phyloP scores from a whole-genome alignment of 2,113 vertebrate species.

The Rhinichthys klamathensis region DNA sequence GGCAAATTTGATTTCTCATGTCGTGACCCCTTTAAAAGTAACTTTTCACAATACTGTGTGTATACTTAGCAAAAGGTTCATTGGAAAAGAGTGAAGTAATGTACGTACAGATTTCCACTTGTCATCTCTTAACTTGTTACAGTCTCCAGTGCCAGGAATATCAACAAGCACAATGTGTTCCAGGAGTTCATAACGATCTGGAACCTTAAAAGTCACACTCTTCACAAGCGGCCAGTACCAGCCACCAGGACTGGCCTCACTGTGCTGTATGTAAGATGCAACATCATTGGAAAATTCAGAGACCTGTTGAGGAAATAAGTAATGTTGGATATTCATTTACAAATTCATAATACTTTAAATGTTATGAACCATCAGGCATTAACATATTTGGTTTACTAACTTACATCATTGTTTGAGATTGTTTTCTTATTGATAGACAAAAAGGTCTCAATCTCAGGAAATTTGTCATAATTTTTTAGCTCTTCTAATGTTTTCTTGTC shows the following conservation, averaged over 20 bases:
- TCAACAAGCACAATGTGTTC: slow-evolving; percentile 6
- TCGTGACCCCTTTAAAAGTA: too few species aligned
- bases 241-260: background rate
- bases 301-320: background rate
- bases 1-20: too few species aligned
- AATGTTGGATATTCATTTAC: too few species aligned
- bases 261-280: background rate
- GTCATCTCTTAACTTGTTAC: background rate
- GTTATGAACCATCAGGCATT: too few species aligned
- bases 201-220: background rate
- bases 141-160: slow-evolving; percentile 11
- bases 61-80: background rate
- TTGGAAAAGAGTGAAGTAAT: background rate
- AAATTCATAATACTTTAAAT: too few species aligned
- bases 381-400: background rate
- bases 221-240: slow-evolving; percentile 20
- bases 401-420: slow-evolving; percentile 8
- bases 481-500: background rate
- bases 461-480: background rate
- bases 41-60: too few species aligned
- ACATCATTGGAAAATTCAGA: background rate
- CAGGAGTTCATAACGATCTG: background rate
- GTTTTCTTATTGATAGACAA: background rate
- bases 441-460: background rate
- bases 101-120: slow-evolving; percentile 11